phyloP scores from a whole-genome alignment of 2,888 invertebrate genomes.

The Diaprepes abbreviatus region DNA sequence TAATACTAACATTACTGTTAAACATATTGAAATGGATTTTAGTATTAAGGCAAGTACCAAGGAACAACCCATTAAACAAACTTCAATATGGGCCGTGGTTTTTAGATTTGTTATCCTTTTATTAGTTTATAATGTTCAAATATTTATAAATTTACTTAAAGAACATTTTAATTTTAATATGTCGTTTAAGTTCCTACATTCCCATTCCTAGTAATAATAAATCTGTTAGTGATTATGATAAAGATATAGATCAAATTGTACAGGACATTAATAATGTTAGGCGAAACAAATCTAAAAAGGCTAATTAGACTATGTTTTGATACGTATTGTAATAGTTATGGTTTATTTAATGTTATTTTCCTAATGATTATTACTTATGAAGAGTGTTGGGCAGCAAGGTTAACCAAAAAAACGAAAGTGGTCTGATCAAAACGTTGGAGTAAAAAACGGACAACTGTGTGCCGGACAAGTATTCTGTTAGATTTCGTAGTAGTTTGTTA shows the following conservation, averaged over 20 bases:
- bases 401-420: no score
- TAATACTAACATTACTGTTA: slow-evolving; percentile 83
- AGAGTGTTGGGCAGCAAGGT: no score
- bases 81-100: slow-evolving; percentile 79
- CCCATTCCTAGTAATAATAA: slow-evolving; percentile 54
- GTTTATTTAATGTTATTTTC: no score
- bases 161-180: slow-evolving; percentile 60
- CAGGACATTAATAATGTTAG: slow-evolving; percentile 74
- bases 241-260: slow-evolving; percentile 76
- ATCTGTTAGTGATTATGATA: slow-evolving; percentile 67
- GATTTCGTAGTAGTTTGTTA: no score
- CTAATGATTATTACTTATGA: no score
- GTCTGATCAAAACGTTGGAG: no score
- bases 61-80: slow-evolving; percentile 85
- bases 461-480: no score
- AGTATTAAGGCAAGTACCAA: slow-evolving; percentile 74
- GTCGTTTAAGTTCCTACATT: slow-evolving; percentile 52
- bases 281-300: slow-evolving; percentile 63
- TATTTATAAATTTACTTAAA: slow-evolving; percentile 70
- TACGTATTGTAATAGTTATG: no score
- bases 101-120: slow-evolving; percentile 74
- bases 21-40: slow-evolving; percentile 78
- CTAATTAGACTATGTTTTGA: no score
- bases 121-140: slow-evolving; percentile 76
- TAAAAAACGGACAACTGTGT: no score